These are phyloP conservation scores for Nyctibius bracteatus DNA, from an alignment of 2,113 vertebrate species.

Conservation along the genomic window DNA sequence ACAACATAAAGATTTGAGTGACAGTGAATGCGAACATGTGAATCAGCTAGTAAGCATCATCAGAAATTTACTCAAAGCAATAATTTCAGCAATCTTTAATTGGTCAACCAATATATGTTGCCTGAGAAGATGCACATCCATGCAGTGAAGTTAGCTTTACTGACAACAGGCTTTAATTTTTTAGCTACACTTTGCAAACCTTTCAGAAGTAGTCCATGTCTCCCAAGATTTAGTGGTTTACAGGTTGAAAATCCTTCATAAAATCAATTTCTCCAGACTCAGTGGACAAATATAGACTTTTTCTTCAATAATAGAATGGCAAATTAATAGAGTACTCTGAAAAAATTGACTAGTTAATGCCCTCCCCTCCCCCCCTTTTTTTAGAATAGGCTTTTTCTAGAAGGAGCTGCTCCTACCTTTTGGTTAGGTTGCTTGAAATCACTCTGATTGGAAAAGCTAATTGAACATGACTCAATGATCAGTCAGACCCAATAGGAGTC, in stretches of 20 bases:
- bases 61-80: not conserved
- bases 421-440: not conserved
- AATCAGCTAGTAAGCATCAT: not conserved
- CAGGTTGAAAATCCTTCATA: not conserved
- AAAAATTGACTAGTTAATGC: not conserved
- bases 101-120: not conserved
- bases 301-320: not conserved
- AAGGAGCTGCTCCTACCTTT: not conserved
- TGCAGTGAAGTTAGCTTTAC: not conserved
- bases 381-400: not conserved
- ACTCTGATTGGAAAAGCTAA: slow-evolving; percentile 15
- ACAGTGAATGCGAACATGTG: not conserved
- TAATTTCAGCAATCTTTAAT: not conserved
- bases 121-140: not conserved
- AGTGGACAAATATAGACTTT: not conserved
- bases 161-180: not conserved
- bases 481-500: slow-evolving; percentile 12
- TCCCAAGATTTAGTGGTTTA: not conserved
- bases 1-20: not conserved
- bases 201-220: not conserved
- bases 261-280: not conserved
- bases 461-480: not conserved
- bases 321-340: not conserved
- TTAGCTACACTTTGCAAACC: not conserved
- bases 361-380: not conserved